Conservation (phyloP, 2,797 vertebrate genomes). For the Apogon hyalosoma region DNA sequence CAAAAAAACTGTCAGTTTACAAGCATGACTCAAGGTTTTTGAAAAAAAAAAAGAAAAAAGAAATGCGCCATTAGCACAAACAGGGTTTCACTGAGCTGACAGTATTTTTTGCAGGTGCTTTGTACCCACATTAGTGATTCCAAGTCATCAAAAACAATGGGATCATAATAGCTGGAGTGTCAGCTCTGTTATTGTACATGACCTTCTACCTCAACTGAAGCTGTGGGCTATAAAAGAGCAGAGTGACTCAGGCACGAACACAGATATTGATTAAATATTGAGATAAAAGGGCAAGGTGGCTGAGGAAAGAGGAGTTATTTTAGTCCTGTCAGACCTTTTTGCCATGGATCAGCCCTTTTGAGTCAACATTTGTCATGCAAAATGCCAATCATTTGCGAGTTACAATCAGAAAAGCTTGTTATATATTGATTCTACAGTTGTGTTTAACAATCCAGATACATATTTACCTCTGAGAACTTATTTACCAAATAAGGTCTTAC, state of each 20-base stretch:
- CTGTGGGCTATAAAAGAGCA: slow-evolving; percentile 9
- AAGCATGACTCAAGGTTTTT: slow-evolving; percentile 47
- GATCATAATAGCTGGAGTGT: slow-evolving; percentile 1
- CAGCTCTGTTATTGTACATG: neutral
- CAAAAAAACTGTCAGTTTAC: slow-evolving; percentile 16
- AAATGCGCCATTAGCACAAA: slow-evolving; percentile 36
- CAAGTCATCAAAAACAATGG: neutral
- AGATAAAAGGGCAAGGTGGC: neutral
- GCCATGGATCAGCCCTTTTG: no score
- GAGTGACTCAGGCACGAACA: slow-evolving; percentile 15
- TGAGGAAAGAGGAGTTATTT: neutral
- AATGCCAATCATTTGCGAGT: no score
- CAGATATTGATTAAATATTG: slow-evolving; percentile 28
- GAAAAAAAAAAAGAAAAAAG: neutral
- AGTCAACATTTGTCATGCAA: no score
- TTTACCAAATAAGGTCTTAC: neutral
- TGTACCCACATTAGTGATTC: slow-evolving; percentile 1
- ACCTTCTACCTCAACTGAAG: neutral
- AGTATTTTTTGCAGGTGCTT: slow-evolving; percentile 23
- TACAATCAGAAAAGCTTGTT: no score
- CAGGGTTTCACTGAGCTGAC: slow-evolving; percentile 20
- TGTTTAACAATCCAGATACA: no score
- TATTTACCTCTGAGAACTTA: no score
- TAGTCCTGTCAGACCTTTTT: neutral
- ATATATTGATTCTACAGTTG: no score